A percentile compares a stretch with the other conserved stretches of the same genome.
These are phyloP conservation scores for Halictus rubicundus DNA, from an alignment of 1,140 invertebrate genomes.

Conservation along the genomic window DNA sequence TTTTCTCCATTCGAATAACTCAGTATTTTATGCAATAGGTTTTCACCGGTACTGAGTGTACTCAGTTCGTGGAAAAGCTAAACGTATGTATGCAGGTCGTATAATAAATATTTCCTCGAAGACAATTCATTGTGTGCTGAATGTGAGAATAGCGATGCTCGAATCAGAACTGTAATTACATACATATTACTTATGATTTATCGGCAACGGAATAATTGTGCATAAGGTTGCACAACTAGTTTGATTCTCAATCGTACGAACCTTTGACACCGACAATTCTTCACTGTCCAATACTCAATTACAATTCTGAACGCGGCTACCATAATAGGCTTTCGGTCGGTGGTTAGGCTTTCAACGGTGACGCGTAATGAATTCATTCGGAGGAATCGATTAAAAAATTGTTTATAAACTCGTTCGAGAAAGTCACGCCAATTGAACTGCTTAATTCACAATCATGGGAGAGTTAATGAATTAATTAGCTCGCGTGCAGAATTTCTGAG, in stretches of 20 bases:
- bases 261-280: constrained; percentile 23
- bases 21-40: not conserved
- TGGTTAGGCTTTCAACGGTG: constrained; percentile 1
- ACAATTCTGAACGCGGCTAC: constrained; percentile 1
- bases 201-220: not conserved
- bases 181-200: not conserved
- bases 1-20: no score
- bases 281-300: constrained; percentile 40
- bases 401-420: not conserved
- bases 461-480: not conserved
- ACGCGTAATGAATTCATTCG: not conserved
- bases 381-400: not conserved
- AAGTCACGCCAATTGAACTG: not conserved
- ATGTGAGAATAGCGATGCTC: not conserved
- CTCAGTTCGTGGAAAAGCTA: no score
- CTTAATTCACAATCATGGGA: not conserved
- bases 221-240: not conserved
- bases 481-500: not conserved
- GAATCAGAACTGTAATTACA: not conserved
- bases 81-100: not conserved
- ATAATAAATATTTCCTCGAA: not conserved
- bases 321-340: constrained; percentile 20
- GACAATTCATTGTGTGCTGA: not conserved
- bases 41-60: not conserved
- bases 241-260: not conserved